Base-by-base conservation (phyloP, 1,140 invertebrate genomes). In the Zelostemma sp. region DNA sequence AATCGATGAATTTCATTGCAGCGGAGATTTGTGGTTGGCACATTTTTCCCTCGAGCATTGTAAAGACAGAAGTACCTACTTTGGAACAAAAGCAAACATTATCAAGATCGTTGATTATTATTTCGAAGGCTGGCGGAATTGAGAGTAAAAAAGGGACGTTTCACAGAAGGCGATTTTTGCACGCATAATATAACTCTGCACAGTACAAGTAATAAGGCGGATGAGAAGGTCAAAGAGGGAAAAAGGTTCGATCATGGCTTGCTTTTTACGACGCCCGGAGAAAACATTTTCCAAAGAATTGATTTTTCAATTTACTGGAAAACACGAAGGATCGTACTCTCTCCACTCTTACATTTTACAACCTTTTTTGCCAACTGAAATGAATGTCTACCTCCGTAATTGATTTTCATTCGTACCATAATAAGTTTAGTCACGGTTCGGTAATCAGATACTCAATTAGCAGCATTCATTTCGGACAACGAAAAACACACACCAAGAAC, bases 261-360 rank as follows among this genome's bases (percentile, higher is more conserved):
- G 56, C 45, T 64, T 69, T 69, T 69, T 69, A 69, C 60, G 67
- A 56, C 50, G 67, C 55, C 35, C 67, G 63, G 60, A 69, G 67
- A 56, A 69, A 69, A 69, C 56, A 69, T 69, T 69, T 69, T 69
- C 67, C 67, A 28, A 64, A 64, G 67, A 69, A 64, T 69, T 69
- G 60, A 60, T 69, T 69, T 41, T 56, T 56, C 51, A 64, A 69
- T 69, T 69, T 64, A 45, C 51, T 63, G 56, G 60, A 63, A 69
- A 69, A 41, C 40, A 14, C 14, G 14, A 15, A n/a, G n/a, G n/a
- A n/a, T n/a, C n/a, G n/a, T n/a, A n/a, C n/a, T n/a, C n/a, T n/a
- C n/a, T n/a, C n/a, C n/a, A n/a, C n/a, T 25, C 21, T 25, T 25
- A 8, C 8, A 8, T 25, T 25, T 25, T 25, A 25, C 21, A 25